Evolutionary conservation across 2,797 vertebrate species (phyloP).

Genomic region (Potorous gilbertii): DNA sequence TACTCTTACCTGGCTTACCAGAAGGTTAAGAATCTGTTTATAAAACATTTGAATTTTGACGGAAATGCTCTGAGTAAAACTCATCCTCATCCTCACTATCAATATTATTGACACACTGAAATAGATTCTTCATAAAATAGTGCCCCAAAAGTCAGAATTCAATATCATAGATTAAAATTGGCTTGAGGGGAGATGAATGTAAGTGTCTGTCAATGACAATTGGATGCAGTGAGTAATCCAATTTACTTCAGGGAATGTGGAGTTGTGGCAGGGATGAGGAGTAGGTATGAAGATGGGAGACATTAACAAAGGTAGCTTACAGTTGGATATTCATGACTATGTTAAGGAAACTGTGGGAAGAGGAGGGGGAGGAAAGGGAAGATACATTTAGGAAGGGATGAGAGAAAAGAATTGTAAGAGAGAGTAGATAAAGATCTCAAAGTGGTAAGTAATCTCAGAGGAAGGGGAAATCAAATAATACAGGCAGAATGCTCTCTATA

Average conservation of each 20-base stretch:
- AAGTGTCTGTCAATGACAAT: conserved; percentile 78
- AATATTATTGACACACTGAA: conserved; percentile 65
- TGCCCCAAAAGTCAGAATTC: conserved; percentile 71
- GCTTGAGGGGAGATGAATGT: conserved; percentile 75
- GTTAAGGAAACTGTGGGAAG: conserved; percentile 60
- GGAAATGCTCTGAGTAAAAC: conserved; percentile 55
- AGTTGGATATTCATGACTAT: conserved; percentile 68
- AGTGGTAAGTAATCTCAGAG: conserved; percentile 56
- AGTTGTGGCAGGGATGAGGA: conserved; percentile 61
- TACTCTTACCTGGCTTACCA: conserved; percentile 47
- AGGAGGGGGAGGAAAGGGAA: conserved; percentile 17
- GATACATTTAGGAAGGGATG: conserved; percentile 51
- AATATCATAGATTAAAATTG: conserved; percentile 74
- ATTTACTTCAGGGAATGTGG: conserved; percentile 71
- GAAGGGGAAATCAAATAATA: conserved; percentile 32
- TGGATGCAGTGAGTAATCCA: conserved; percentile 78
- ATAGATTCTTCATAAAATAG: conserved; percentile 64
- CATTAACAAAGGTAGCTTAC: conserved; percentile 40
- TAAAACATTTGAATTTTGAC: conserved; percentile 23
- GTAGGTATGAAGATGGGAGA: conserved; percentile 43
- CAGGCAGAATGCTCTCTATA: conserved; percentile 28
- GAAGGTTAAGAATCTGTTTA: conserved; percentile 61
- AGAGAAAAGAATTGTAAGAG: conserved; percentile 49
- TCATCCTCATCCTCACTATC: conserved; percentile 50
- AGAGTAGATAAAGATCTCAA: conserved; percentile 59